These are phyloP conservation scores for Chymomyza amoena DNA, from an alignment of 2,888 invertebrate genomes.

Conservation along the genomic window DNA sequence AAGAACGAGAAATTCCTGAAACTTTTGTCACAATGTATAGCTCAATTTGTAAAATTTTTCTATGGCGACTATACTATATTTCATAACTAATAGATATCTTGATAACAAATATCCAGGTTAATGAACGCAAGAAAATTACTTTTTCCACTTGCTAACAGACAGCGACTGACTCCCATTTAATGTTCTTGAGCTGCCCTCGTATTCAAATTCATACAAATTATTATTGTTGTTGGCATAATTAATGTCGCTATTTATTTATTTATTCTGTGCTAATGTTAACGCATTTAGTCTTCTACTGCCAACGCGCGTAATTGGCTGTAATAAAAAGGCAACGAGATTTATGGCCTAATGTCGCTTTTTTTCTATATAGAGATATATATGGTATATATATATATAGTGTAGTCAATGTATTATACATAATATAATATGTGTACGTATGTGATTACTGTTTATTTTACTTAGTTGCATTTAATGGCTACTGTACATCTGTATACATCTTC, in stretches of 20 bases:
- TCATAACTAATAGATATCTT: too few relatives aligned
- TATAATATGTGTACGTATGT: background rate
- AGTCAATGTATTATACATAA: background rate
- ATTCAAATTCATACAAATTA: constrained; percentile 36
- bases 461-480: background rate
- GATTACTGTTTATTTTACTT: background rate
- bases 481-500: background rate
- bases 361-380: too few relatives aligned
- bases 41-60: too few relatives aligned
- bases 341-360: constrained; percentile 25
- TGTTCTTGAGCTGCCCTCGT: constrained; percentile 1
- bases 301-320: constrained; percentile 47
- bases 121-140: too few relatives aligned
- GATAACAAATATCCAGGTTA: too few relatives aligned
- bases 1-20: too few relatives aligned
- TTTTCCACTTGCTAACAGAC: too few relatives aligned
- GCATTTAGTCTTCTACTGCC: constrained; percentile 14
- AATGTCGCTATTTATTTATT: constrained; percentile 53
- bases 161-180: too few relatives aligned
- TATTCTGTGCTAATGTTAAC: constrained; percentile 27
- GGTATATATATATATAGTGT: too few relatives aligned
- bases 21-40: too few relatives aligned
- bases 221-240: constrained; percentile 40
- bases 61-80: too few relatives aligned
- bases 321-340: constrained; percentile 56